Evolutionary conservation across 2,113 vertebrate species (phyloP).

Genomic region (Oriolus oriolus): DNA sequence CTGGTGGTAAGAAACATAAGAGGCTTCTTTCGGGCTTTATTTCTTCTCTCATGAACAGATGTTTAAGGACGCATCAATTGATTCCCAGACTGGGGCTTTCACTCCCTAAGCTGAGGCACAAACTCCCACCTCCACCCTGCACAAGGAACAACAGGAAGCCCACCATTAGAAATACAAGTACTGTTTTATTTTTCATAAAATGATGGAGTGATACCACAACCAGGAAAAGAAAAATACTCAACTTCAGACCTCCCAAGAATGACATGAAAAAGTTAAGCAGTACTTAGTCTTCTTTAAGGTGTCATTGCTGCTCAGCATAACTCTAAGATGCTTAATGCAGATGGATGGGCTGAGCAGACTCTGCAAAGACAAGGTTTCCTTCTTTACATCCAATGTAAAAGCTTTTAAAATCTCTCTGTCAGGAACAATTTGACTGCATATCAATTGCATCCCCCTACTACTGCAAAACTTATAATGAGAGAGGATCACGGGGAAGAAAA

Average conservation of each 20-base stretch:
- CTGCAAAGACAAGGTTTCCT: conserved; percentile 69
- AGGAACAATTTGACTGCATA: conserved; percentile 68
- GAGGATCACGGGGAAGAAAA: conserved; percentile 6
- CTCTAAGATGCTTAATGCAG: conserved; percentile 70
- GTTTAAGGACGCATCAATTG: not conserved
- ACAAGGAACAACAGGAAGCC: not conserved
- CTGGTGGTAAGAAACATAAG: not conserved
- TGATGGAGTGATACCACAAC: not conserved
- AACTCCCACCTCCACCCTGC: not conserved
- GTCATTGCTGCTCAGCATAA: conserved; percentile 71
- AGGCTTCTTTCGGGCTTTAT: not conserved
- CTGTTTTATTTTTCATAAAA: conserved; percentile 7
- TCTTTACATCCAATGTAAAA: conserved; percentile 70
- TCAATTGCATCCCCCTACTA: conserved; percentile 65
- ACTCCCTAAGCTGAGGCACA: not conserved
- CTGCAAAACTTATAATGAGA: conserved; percentile 24
- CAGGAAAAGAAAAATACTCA: not conserved
- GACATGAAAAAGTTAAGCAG: conserved; percentile 75
- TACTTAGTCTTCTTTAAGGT: conserved; percentile 75
- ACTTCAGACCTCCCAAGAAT: conserved; percentile 59
- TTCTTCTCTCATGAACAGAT: not conserved
- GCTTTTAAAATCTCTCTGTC: conserved; percentile 76
- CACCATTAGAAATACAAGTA: not conserved
- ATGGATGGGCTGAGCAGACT: conserved; percentile 71
- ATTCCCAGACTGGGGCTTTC: not conserved